A percentile compares a stretch with the other conserved stretches of the same genome.
phyloP scores from a whole-genome alignment of 2,888 invertebrate genomes.

The Chironomus riparius region DNA sequence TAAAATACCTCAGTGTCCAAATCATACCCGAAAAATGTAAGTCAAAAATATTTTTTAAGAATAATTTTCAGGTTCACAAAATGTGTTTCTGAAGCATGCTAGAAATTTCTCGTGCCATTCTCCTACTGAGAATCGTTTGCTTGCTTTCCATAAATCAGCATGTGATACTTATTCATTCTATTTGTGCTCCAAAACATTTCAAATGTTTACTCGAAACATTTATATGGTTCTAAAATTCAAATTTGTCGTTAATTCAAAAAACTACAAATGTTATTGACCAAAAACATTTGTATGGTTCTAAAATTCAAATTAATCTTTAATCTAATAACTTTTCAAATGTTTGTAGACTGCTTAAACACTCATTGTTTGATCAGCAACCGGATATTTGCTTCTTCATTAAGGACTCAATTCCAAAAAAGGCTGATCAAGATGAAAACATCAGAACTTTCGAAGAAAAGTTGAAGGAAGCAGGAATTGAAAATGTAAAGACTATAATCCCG shows the following conservation, averaged over 20 bases:
- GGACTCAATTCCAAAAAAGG: slow-evolving; percentile 5
- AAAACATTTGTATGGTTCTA: not conserved
- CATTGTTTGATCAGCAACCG: not conserved
- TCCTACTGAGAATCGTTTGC: too few relatives aligned
- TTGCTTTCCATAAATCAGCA: too few relatives aligned
- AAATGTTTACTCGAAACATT: not conserved
- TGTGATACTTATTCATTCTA: too few relatives aligned
- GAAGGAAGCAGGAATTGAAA: not conserved
- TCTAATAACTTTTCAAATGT: not conserved
- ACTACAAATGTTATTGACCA: not conserved
- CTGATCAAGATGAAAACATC: slow-evolving; percentile 3
- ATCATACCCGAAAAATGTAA: slow-evolving; percentile 19
- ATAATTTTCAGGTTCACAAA: too few relatives aligned
- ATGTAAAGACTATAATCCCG: slow-evolving; percentile 3
- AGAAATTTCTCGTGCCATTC: too few relatives aligned
- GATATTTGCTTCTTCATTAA: slow-evolving; percentile 25
- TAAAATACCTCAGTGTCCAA: slow-evolving; percentile 15
- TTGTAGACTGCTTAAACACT: slow-evolving; percentile 7
- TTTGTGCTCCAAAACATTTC: not conserved
- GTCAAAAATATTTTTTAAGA: not conserved
- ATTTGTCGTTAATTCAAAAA: not conserved
- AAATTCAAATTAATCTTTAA: not conserved
- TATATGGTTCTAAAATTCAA: too few relatives aligned
- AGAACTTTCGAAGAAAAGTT: slow-evolving; percentile 7
- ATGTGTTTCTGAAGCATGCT: too few relatives aligned